Percentiles rank a stretch among this genome's conserved stretches.
phyloP scores from a whole-genome alignment of 2,888 invertebrate species.

The Trissolcus brochymenae region DNA sequence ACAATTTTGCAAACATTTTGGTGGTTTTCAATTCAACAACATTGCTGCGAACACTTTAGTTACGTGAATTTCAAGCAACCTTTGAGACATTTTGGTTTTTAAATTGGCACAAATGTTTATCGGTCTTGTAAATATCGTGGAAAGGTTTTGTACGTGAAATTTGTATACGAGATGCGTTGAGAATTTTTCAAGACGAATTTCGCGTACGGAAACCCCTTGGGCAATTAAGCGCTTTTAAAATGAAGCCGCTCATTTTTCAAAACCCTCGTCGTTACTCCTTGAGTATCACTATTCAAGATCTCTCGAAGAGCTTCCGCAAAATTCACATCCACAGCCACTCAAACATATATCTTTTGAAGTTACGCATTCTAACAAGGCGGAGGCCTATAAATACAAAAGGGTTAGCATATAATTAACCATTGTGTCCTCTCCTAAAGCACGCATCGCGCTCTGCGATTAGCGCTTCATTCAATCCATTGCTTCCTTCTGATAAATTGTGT shows the following conservation, averaged over 20 bases:
- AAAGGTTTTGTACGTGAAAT: too few relatives aligned
- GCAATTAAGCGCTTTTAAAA: too few relatives aligned
- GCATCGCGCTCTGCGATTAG: slow-evolving; percentile 45
- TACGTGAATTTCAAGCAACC: too few relatives aligned
- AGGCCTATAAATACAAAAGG: slow-evolving; percentile 55
- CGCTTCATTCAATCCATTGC: slow-evolving; percentile 32
- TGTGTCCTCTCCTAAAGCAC: slow-evolving; percentile 40
- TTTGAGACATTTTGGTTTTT: too few relatives aligned
- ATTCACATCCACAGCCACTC: slow-evolving; percentile 50
- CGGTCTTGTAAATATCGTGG: too few relatives aligned
- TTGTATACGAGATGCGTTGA: too few relatives aligned
- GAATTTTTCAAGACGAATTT: too few relatives aligned
- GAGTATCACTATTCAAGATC: slow-evolving; percentile 50
- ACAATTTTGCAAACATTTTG: too few relatives aligned
- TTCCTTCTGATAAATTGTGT: slow-evolving; percentile 26
- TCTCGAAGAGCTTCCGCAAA: slow-evolving; percentile 51
- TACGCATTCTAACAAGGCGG: slow-evolving; percentile 38
- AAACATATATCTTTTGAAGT: slow-evolving; percentile 52
- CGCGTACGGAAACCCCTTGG: too few relatives aligned
- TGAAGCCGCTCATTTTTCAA: slow-evolving; percentile 30
- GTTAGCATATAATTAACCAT: slow-evolving; percentile 49
- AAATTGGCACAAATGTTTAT: too few relatives aligned
- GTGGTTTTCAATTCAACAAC: too few relatives aligned
- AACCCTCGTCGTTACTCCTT: slow-evolving; percentile 29
- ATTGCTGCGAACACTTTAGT: too few relatives aligned